Evolutionary conservation across 2,888 invertebrate species (phyloP).

Genomic region (Rotaria macrura): DNA sequence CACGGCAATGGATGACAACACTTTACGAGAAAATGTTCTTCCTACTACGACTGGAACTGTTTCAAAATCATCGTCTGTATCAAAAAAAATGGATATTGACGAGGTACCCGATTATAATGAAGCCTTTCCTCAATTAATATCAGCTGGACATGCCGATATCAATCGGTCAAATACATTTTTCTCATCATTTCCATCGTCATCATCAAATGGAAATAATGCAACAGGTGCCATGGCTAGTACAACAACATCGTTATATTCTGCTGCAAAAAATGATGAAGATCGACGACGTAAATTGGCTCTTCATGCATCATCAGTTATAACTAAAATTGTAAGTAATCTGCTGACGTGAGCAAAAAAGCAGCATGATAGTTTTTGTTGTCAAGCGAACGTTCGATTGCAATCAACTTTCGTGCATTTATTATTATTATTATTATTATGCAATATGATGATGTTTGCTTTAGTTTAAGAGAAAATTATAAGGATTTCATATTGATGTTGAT

Average conservation of each 20-base stretch:
- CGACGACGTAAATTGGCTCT: not conserved
- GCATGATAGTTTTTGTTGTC: no score
- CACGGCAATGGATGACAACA: not conserved
- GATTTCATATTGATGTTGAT: no score
- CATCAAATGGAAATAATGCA: constrained; percentile 15
- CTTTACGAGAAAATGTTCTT: not conserved
- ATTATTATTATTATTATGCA: no score
- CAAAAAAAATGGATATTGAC: not conserved
- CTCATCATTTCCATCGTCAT: not conserved
- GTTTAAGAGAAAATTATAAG: no score
- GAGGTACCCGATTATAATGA: constrained; percentile 7
- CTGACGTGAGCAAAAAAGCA: no score
- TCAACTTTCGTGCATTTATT: no score
- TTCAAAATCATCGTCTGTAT: not conserved
- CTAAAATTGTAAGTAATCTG: not conserved
- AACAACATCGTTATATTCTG: not conserved
- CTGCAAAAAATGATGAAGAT: not conserved
- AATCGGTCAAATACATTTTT: not conserved
- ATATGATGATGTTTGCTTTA: no score
- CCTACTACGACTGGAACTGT: not conserved
- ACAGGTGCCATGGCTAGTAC: not conserved
- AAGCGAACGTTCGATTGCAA: no score
- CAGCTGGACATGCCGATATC: not conserved
- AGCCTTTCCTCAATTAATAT: not conserved
- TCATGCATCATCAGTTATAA: constrained; percentile 9